Evolutionary conservation across 2,888 invertebrate species (phyloP), one percentile per base, ranked within the genome.

Genomic region (Podabrus alpinus): DNA sequence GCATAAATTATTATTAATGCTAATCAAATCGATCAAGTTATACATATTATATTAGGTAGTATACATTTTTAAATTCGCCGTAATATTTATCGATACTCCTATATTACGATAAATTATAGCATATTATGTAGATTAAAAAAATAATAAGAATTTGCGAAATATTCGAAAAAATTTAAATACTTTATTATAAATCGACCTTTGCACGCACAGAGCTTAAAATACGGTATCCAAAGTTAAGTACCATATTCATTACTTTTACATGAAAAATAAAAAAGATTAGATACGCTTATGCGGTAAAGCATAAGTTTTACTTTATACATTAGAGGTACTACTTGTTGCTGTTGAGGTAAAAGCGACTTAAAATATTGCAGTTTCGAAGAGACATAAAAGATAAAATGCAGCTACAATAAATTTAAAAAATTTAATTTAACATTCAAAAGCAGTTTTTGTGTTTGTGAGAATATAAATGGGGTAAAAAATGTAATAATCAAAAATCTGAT

Each of bases 291-390:
- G 45, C 45, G 45, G 45, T 45, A 45, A 45, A 45, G 45, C 45
- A 45, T 45, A 45, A 45, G 45, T 45, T 45, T 45, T 45, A 45
- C 45, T 45, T 45, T n/a, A 72, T 73, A 75, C 74, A 70, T 73
- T 74, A 66, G 71, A 77, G 74, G 75, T 77, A 69, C 81, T 79
- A 81, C 81, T 81, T 81, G 81, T 81, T 81, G 81, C 81, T 77
- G 76, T 74, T 75, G 71, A 75, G 72, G 77, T 72, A 66, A 60
- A 73, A 72, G 71, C 21, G 71, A 66, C 71, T 73, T 79, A 81
- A 80, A 74, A 21, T 64, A 80, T 80, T 79, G 80, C 80, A 79
- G 79, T 77, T 77, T 75, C 79, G 78, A 73, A 80, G 62, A 45
- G 45, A 45, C 45, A 45, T 45, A 45, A 45, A 45, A 45, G 45